Percentiles rank a stretch among this genome's conserved stretches.
phyloP scores from a whole-genome alignment of 2,797 vertebrate species.

The Cephalopachus bancanus region DNA sequence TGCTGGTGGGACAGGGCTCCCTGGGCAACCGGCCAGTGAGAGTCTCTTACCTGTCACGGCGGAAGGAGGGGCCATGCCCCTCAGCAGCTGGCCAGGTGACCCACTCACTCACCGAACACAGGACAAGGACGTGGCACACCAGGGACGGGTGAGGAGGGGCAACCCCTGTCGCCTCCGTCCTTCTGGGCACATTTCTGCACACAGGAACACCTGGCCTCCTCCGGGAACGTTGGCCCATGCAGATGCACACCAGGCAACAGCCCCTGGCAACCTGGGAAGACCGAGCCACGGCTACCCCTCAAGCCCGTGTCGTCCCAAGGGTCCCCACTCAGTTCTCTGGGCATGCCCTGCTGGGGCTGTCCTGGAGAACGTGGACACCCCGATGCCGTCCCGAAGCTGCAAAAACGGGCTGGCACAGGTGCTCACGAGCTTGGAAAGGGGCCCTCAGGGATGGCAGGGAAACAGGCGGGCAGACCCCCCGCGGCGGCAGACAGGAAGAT shows the following conservation, averaged over 20 bases:
- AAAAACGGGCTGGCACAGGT: not conserved
- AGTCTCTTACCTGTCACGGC: not conserved
- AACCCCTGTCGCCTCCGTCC: not conserved
- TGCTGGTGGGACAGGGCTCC: not conserved
- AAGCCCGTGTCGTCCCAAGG: not conserved
- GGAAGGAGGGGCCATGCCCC: not conserved
- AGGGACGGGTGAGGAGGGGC: not conserved
- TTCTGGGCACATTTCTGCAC: not conserved
- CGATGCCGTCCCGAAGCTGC: not conserved
- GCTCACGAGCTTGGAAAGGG: not conserved
- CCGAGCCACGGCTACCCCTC: not conserved
- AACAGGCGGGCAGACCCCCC: not conserved
- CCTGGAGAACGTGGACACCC: not conserved
- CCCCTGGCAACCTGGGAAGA: not conserved
- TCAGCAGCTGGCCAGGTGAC: too few relatives aligned
- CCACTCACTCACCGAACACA: too few relatives aligned
- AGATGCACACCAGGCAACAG: too few relatives aligned
- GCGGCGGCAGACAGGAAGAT: not conserved
- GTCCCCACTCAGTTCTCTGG: too few relatives aligned
- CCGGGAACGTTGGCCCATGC: not conserved
- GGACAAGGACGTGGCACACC: not conserved
- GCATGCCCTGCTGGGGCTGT: not conserved
- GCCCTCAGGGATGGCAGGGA: too few relatives aligned
- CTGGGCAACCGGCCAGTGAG: not conserved
- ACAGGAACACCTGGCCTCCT: not conserved